A percentile compares a stretch with the other conserved stretches of the same genome.
phyloP scores from a whole-genome alignment of 92 coral and sea anemone genomes.

The Porites evermanni region DNA sequence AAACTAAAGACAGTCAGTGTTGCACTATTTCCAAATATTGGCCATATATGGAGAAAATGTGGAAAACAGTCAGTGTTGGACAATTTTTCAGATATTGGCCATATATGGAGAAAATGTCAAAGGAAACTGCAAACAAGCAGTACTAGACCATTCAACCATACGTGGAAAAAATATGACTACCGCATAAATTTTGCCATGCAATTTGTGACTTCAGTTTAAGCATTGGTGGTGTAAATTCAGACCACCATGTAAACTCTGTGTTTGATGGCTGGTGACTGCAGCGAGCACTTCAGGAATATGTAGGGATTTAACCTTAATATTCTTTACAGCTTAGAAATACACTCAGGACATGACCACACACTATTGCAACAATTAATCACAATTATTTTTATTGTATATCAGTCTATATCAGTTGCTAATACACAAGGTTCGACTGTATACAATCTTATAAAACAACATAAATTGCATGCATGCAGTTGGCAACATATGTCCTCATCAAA shows the following conservation, averaged over 20 bases:
- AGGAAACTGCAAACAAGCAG: not conserved
- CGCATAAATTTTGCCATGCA: not conserved
- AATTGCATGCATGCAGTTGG: too few species aligned
- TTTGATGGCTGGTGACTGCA: not conserved
- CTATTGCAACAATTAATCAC: too few species aligned
- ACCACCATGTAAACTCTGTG: constrained; percentile 15
- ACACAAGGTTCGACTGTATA: too few species aligned
- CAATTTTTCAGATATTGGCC: constrained; percentile 32
- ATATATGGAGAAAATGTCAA: constrained; percentile 40
- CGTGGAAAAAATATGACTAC: too few species aligned
- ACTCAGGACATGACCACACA: not conserved
- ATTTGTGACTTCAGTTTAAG: constrained; percentile 2
- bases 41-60: constrained; percentile 38
- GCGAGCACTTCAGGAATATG: not conserved
- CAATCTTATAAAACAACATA: too few species aligned
- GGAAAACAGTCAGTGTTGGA: not conserved
- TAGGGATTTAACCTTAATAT: not conserved
- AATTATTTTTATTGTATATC: too few species aligned
- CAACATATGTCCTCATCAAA: too few species aligned
- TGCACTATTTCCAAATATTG: constrained; percentile 11
- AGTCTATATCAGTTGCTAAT: too few species aligned
- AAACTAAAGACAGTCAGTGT: not conserved
- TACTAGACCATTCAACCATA: too few species aligned
- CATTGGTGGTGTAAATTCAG: constrained; percentile 9
- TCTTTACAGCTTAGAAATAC: not conserved